Conservation (phyloP, 2,797 vertebrate species). For the Threskiornis aethiopicus region DNA sequence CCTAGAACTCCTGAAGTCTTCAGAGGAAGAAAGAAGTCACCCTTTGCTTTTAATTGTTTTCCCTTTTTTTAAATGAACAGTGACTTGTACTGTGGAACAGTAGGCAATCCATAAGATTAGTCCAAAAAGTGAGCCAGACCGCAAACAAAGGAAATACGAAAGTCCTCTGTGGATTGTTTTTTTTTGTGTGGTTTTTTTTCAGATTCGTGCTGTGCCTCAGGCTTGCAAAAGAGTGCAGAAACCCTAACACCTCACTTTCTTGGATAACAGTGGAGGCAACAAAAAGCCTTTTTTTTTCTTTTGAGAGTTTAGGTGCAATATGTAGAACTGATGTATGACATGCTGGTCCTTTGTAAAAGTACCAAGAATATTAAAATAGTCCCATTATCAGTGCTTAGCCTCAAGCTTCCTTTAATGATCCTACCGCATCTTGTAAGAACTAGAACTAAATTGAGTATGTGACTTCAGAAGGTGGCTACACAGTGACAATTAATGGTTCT, state of each 20-base stretch:
- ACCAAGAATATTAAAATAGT: constrained; percentile 74
- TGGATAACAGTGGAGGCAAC: background rate
- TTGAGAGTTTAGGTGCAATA: constrained; percentile 15
- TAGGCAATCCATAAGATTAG: background rate
- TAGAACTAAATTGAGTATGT: constrained; percentile 68
- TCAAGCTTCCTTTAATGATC: constrained; percentile 77
- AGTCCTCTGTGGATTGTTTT: background rate
- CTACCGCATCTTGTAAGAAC: constrained; percentile 66
- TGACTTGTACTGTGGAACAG: background rate
- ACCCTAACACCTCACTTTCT: background rate
- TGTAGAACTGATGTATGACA: constrained; percentile 54
- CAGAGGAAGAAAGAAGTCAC: background rate
- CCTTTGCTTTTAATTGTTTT: background rate
- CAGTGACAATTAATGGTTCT: constrained; percentile 74
- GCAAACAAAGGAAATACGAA: background rate
- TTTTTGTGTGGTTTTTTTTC: background rate
- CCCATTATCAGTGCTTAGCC: constrained; percentile 73
- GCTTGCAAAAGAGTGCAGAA: constrained; percentile 4
- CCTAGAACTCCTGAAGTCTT: background rate
- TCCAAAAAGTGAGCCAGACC: background rate
- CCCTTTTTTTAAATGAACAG: background rate
- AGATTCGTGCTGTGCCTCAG: background rate
- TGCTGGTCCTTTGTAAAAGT: constrained; percentile 65
- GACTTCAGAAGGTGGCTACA: constrained; percentile 70
- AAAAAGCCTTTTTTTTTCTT: background rate